Base-by-base conservation (phyloP, 2,888 invertebrate species). In the Cyclophora albipunctata region DNA sequence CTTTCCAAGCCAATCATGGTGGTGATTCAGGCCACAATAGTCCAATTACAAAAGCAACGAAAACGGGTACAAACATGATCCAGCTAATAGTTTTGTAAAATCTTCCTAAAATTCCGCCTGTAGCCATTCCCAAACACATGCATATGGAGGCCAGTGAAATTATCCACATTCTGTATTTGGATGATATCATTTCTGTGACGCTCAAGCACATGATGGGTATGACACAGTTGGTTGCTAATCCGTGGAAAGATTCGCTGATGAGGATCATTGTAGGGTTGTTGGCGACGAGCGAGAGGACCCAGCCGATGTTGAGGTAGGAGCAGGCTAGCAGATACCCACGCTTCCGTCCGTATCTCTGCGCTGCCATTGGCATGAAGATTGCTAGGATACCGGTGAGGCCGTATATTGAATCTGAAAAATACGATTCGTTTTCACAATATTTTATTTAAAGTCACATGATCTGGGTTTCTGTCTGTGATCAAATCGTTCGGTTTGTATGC, bases 181-280 rank as follows among this genome's bases (percentile, higher is more conserved):
- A 61, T 35, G 48, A 46, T 4, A 61, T 34, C 48, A 61, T 59
- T 49, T 62, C 62, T 3, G 55, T 44, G 6, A 53, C 34, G 2
- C 47, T 48, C 3, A 34, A 43, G 5, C 45, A 7, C 5, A 46
- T 50, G 20, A 53, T 46, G n/a, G 45, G 40, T 2, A 50, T 40
- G n/a, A 50, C 33, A 45, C 50, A 49, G 34, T 46, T 50, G 4
- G 43, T 45, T 20, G 49, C 46, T 3, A 53, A 40, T 3, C 53
- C 50, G 7, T 50, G 47, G 44, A 53, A 48, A 5, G 47, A 53
- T 46, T 53, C 53, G 1, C 49, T 46, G 7, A 46, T n/a, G 7
- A 53, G 45, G 5, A 53, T 47, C 3, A 34, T 42, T 4, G 33
- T 44, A 3, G 44, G 34, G 6, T 35, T 50, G 20, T 3, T 46